Base-by-base conservation (phyloP, 2,888 invertebrate species). In the Andrena camellia region DNA sequence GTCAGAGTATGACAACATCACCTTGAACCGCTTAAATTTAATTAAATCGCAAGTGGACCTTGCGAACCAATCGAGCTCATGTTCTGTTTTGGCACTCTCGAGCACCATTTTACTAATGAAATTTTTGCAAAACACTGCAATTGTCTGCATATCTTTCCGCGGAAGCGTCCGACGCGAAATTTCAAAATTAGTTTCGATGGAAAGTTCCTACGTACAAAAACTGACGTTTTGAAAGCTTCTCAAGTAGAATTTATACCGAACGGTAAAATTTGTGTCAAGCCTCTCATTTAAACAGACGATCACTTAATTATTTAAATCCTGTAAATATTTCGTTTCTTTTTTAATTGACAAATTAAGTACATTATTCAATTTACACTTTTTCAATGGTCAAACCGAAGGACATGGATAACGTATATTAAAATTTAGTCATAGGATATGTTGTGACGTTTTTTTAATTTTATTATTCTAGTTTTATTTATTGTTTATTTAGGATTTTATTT, bases 51-150 rank as follows among this genome's bases (percentile, higher is more conserved):
- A 73, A n/a, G 67, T 10, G 42, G 80, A 63, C 86, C 90, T 90
- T 85, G 81, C 75, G 33, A 81, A 57, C 79, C 83, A 89, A 90
- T 90, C 76, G 77, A 82, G 79, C 81, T 86, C 75, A 57, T 66
- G 64, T 87, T 86, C 31, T 77, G n/a, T 76, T 54, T 52, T 59
- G 42, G 3, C 42, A 29, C 20, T 13, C 17, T 35, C 52, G 5
- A 4, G 33, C 20, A 1, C 26, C 26, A 10, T 76, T 54, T 26
- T 23, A 26, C 7, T 8, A n/a, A 1, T 5, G 2, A 20, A 59
- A 73, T 7, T 29, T 54, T n/a, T 17, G 26, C n/a, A 23, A 42
- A 59, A 42, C 5, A 17, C 17, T 42, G 42, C 42, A 42, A 42
- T 17, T 57, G 52, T 20, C 20, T 52, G 52, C 1, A 5, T 20